phyloP scores from a whole-genome alignment of 92 coral and sea anemone species.

The Phymanthus crucifer region DNA sequence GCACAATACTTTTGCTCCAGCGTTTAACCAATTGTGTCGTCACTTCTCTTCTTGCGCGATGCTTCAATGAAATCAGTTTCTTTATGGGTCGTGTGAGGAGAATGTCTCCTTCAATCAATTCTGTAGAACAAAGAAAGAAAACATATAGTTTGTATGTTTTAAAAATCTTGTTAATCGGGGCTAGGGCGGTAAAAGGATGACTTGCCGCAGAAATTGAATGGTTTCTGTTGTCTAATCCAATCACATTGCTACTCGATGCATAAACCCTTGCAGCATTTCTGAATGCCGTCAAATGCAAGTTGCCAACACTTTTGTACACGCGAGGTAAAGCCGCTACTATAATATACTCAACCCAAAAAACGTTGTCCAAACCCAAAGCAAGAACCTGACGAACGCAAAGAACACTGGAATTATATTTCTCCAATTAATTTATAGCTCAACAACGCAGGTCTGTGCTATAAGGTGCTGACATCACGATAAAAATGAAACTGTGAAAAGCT shows the following conservation, averaged over 20 bases:
- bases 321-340: too few species aligned
- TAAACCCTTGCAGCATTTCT: too few species aligned
- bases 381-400: too few species aligned
- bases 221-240: not conserved
- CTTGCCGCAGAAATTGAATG: not conserved
- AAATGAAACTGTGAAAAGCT: too few species aligned
- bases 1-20: conserved; percentile 60
- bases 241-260: not conserved
- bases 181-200: not conserved
- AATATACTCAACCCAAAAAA: too few species aligned
- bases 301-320: too few species aligned
- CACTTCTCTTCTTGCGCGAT: conserved; percentile 51
- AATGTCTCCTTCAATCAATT: conserved; percentile 67
- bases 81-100: conserved; percentile 45
- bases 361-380: too few species aligned
- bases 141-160: not conserved
- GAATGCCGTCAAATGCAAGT: too few species aligned
- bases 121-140: not conserved
- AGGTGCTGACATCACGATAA: too few species aligned
- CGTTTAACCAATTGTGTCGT: conserved; percentile 46
- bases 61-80: conserved; percentile 29
- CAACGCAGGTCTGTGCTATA: too few species aligned
- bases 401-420: too few species aligned
- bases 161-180: not conserved
- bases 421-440: too few species aligned